phyloP scores from a whole-genome alignment of 2,113 vertebrate species.

The Entelurus aequoreus region DNA sequence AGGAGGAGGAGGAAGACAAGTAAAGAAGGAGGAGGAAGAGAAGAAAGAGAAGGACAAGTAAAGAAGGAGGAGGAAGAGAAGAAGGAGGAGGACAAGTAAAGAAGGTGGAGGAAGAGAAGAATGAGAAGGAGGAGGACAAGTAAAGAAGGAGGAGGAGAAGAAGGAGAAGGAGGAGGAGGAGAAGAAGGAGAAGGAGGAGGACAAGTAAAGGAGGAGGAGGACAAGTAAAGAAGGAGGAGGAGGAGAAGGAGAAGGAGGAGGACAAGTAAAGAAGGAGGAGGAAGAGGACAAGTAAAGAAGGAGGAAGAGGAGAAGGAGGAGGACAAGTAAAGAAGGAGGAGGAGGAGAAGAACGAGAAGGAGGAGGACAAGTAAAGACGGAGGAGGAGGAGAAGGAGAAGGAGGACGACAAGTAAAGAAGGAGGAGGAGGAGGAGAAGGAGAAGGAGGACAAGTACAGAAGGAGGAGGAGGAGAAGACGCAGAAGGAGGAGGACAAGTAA shows the following conservation, averaged over 20 bases:
- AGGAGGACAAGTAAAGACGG: slow-evolving; percentile 26
- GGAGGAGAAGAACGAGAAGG: not conserved
- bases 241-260: slow-evolving; percentile 19
- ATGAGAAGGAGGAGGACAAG: not conserved
- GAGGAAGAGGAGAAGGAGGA: slow-evolving; percentile 28
- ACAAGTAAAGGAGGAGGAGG: slow-evolving; percentile 6
- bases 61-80: not conserved
- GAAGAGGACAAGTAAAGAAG: not conserved
- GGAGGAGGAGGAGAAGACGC: no score
- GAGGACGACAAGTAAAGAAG: no score
- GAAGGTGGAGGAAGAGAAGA: not conserved
- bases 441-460: slow-evolving; percentile 53
- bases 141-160: no score
- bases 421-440: slow-evolving; percentile 11
- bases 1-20: no score
- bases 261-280: slow-evolving; percentile 5
- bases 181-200: no score
- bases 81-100: not conserved
- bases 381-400: no score
- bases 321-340: slow-evolving; percentile 23
- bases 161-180: no score
- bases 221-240: not conserved
- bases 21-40: no score
- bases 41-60: no score
- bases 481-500: no score